Evolutionary conservation across 1,140 invertebrate genomes (phyloP), one percentile per base, ranked within the genome.

Genomic region (Sitodiplosis mosellana): DNA sequence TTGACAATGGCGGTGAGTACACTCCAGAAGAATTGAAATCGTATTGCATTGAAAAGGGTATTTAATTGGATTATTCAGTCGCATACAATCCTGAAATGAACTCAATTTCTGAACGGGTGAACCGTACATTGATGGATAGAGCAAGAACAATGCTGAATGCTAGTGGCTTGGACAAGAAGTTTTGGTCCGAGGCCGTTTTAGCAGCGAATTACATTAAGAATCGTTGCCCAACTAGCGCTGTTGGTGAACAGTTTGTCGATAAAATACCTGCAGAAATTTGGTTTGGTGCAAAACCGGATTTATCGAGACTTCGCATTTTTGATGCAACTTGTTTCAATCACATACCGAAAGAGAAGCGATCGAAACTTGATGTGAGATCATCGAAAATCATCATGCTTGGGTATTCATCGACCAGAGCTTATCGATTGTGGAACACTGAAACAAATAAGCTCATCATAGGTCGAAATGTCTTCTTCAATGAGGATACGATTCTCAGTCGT

Each of bases 71-170:
- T 47, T 63, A 58, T 40, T 68, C 63, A 8, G 57, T 67, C 38
- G 59, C 65, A 38, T 59, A 65, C 48, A 69, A 64, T 10, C 68
- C 70, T 46, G 61, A 75, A 51, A 54, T 61, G 54, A 74, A 74
- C 63, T 65, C 68, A 51, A 60, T 70, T 2, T 54, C 68, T 17
- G 69, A 74, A 52, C 52, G 69, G 27, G 65, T 68, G 55, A 65
- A 64, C 48, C 50, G 61, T 33, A 67, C 66, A 15, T 57, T 71
- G 21, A 64, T 58, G 10, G 65, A 68, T 58, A 69, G 59, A 48
- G 59, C 63, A 37, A 54, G 64, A 44, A 40, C 58, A 17, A 62
- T 69, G 56, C 21, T 73, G 49, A 47, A 33, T 18, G 58, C 53
- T 49, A 47, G 61, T n/a, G 47, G 54, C 19, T 52, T 59, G 41